Percentiles rank a stretch among this genome's conserved stretches.
These are phyloP conservation scores for Drosophila atroscutellata DNA, from an alignment of 2,888 invertebrate genomes.

Conservation along the genomic window DNA sequence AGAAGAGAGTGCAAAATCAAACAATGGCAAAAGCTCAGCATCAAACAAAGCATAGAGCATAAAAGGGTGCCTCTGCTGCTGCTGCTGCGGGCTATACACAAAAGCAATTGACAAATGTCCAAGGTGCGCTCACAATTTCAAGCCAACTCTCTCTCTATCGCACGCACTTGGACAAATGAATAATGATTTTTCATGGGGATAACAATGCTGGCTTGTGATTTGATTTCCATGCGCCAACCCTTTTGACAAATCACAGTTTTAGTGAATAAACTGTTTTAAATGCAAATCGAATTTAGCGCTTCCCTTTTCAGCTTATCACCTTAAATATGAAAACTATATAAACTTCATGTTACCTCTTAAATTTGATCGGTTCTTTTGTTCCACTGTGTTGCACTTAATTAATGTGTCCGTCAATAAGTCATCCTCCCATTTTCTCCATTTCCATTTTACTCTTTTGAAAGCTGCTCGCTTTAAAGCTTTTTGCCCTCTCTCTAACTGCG, in stretches of 20 bases:
- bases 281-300: not conserved
- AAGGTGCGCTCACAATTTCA: conserved; percentile 41
- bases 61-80: conserved; percentile 43
- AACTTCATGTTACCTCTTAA: not conserved
- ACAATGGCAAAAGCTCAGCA: conserved; percentile 55
- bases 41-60: conserved; percentile 46
- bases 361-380: not conserved
- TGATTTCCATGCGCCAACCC: conserved; percentile 57
- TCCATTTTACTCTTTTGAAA: not conserved
- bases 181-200: conserved; percentile 64
- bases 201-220: conserved; percentile 56
- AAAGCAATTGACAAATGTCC: conserved; percentile 59
- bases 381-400: not conserved
- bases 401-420: not conserved
- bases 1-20: conserved; percentile 27
- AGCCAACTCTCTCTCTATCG: not conserved
- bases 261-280: not conserved
- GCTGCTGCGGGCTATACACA: conserved; percentile 30
- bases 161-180: conserved; percentile 59
- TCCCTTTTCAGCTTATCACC: not conserved
- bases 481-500: conserved; percentile 11
- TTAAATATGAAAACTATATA: not conserved
- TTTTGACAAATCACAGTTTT: conserved; percentile 7
- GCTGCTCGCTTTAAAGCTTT: not conserved
- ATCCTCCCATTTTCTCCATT: not conserved